Conservation (phyloP, 2,888 invertebrate species). For the Abrostola tripartita region DNA sequence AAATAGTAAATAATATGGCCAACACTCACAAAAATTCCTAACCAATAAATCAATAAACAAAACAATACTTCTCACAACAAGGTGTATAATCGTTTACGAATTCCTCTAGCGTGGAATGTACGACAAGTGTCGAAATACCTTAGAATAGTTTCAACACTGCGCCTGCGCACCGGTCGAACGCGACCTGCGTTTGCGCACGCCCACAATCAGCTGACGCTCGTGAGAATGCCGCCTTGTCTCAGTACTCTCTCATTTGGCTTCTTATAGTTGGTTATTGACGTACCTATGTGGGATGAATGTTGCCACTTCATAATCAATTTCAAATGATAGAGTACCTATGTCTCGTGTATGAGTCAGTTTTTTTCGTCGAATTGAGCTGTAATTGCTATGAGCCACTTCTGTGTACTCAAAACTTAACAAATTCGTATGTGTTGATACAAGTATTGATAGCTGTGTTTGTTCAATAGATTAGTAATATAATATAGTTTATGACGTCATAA, state of each 20-base stretch:
- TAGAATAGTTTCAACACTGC: neutral
- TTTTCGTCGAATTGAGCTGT: neutral
- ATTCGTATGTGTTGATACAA: neutral
- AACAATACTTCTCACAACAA: neutral
- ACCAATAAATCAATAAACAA: neutral
- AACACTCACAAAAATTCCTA: too few relatives aligned
- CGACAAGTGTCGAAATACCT: slow-evolving; percentile 1
- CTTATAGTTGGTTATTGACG: neutral
- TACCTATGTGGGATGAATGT: neutral
- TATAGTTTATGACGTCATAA: neutral
- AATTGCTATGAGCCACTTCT: neutral
- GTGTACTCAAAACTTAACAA: neutral
- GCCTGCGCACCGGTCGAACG: neutral
- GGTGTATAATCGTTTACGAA: neutral
- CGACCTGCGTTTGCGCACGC: neutral
- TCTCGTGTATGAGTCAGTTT: neutral
- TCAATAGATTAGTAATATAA: neutral
- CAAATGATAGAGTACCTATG: neutral
- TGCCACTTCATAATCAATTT: neutral
- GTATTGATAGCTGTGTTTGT: neutral
- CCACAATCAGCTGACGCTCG: neutral
- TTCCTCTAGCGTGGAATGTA: neutral
- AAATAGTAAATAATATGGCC: neutral
- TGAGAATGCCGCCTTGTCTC: neutral
- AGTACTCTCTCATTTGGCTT: neutral